Conservation (phyloP, 2,797 vertebrate species). For the Bovichtus variegatus region DNA sequence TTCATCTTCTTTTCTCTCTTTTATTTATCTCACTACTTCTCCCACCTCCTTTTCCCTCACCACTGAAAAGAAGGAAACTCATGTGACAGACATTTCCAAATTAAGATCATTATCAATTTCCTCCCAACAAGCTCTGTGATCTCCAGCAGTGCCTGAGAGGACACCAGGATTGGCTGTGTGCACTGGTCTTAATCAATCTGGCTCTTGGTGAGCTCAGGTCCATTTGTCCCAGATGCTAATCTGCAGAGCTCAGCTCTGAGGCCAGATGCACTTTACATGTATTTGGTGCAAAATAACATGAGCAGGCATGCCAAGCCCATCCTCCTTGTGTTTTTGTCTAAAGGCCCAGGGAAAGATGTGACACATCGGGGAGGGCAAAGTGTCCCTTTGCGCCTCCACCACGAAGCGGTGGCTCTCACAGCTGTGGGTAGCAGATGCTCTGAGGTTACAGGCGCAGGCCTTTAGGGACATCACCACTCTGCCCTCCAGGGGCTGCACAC, state of each 20-base stretch:
- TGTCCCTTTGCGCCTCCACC: constrained; percentile 72
- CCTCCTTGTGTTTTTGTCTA: constrained; percentile 66
- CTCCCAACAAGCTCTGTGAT: constrained; percentile 78
- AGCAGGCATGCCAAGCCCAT: constrained; percentile 70
- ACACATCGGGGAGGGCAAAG: constrained; percentile 74
- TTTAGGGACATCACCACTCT: constrained; percentile 71
- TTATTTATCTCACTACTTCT: constrained; percentile 64
- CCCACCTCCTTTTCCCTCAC: constrained; percentile 39
- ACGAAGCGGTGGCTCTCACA: constrained; percentile 73
- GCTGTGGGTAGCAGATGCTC: constrained; percentile 85
- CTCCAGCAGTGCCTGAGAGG: constrained; percentile 67
- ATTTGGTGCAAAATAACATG: constrained; percentile 73
- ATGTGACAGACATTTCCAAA: constrained; percentile 78
- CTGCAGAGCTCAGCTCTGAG: constrained; percentile 66
- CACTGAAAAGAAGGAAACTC: constrained; percentile 60
- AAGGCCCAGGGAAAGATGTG: constrained; percentile 74
- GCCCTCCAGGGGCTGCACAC: constrained; percentile 76
- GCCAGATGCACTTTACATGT: constrained; percentile 76
- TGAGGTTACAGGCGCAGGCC: constrained; percentile 75
- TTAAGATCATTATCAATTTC: constrained; percentile 82
- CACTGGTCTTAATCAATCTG: constrained; percentile 76
- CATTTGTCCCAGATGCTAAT: constrained; percentile 82
- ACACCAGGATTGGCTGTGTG: constrained; percentile 66
- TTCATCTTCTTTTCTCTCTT: constrained; percentile 51
- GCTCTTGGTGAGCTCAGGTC: constrained; percentile 73